Base-by-base conservation (phyloP, 2,113 vertebrate species). In the Cheilinus undulatus region DNA sequence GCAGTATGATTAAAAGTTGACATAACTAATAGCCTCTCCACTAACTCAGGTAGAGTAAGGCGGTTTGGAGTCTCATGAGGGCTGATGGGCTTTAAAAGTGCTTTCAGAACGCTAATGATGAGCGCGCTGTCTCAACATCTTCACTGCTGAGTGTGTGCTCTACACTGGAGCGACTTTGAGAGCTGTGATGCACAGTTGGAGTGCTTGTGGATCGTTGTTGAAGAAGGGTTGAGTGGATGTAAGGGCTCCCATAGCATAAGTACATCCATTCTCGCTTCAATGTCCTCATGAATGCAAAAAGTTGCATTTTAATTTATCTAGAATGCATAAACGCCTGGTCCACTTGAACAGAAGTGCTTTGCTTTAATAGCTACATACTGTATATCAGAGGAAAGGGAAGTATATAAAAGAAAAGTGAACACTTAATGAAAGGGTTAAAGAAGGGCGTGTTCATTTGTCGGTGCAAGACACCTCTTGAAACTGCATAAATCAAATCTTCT, bases 11-110 rank as follows among this genome's bases (percentile, higher is more conserved):
- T 84, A 89, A 83, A 84, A 87, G 86, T 87, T 88, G 85, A 89
- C 86, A 92, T 87, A 86, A 88, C 88, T 87, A 90, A 93, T 90
- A 93, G 89, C 81, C 78, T 75, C 76, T 78, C 60, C 60, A 64
- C 77, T 80, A 73, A 87, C 68, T 57, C 69, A 80, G 83, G 77
- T 72, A 67, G 66, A 64, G 70, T 62, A 52, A 73, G 34, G 79
- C 78, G 54, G 52, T 69, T 73, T 74, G 54, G 23, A 50, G 57
- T 82, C 83, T 82, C 83, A 68, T 27, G 32, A 56, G 77, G 53
- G 45, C 36, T 24, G 23, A 42, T 40, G 68, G 75, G 76, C n/a
- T 78, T 84, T 82, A 45, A 82, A 91, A 88, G 82, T 79, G 85
- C 68, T 84, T 85, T 76, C 79, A 75, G 75, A 22, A 28, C n/a